Evolutionary conservation across 1,140 invertebrate genomes (phyloP).

Genomic region (Euschistus heros): DNA sequence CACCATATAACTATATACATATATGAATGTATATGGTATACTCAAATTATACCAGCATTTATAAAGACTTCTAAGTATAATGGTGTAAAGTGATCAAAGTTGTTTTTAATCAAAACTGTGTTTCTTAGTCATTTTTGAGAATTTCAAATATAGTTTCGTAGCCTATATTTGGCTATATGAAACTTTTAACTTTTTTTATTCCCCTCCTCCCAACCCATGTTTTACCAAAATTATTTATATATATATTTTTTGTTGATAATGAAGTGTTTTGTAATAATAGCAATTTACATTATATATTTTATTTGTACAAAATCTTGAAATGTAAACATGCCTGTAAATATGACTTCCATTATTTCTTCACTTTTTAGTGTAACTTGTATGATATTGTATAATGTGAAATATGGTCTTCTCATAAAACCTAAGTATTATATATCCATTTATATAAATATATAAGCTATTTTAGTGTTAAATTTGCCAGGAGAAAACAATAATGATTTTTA

Average conservation of each 20-base stretch:
- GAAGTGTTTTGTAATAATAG: conserved; percentile 4
- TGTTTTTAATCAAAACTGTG: conserved; percentile 3
- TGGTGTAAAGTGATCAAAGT: conserved; percentile 10
- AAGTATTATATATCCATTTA: conserved; percentile 4
- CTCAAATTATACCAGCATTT: not conserved
- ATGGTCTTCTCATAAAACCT: conserved; percentile 9
- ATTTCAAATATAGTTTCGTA: conserved; percentile 7
- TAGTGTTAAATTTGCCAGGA: not conserved
- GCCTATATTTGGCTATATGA: not conserved
- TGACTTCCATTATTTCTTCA: conserved; percentile 6
- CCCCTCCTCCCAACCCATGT: too few species aligned
- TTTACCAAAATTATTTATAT: conserved; percentile 9
- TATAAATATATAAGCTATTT: not conserved
- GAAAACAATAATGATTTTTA: not conserved
- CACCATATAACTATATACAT: too few species aligned
- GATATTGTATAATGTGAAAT: conserved; percentile 9
- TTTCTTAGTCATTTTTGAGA: conserved; percentile 10
- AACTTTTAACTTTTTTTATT: too few species aligned
- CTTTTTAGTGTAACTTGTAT: conserved; percentile 9
- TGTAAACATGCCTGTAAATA: conserved; percentile 16
- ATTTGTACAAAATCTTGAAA: conserved; percentile 14
- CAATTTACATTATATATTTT: conserved; percentile 10
- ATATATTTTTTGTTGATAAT: conserved; percentile 8
- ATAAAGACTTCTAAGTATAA: conserved; percentile 2
- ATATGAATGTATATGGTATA: conserved; percentile 6